Base-by-base conservation (phyloP, 2,797 vertebrate genomes). In the Propithecus perrieri region DNA sequence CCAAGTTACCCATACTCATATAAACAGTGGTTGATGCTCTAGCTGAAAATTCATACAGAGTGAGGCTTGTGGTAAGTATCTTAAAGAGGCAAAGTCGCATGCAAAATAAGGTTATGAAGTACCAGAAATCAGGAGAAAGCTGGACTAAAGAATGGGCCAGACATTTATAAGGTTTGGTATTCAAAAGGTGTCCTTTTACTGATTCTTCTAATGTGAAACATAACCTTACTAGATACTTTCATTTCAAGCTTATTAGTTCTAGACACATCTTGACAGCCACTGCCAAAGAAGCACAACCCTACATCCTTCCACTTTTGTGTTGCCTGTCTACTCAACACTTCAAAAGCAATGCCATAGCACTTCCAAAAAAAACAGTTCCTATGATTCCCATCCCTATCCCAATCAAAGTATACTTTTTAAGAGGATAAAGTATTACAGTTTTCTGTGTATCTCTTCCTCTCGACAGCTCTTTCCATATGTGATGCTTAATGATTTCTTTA, bases 21-120 rank as follows among this genome's bases (percentile, higher is more conserved):
- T 3, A 48, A 26, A 78, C 3, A 79, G 6, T 30, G 35, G 38
- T 22, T 71, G 63, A 84, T 72, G 41, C 57, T 79, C 57, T 48
- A 72, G 55, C 57, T 84, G 50, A 88, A 81, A 94, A 74, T 17
- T 43, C 13, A 50, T 78, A 48, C 2, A 81, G 75, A 90, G 24
- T 84, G 53, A 75, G 50, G 53, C 13, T 38, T 89, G 43, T 43
- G 65, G 41, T 89, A n/a, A 74, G 13, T 26, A 85, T 75, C 17
- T 79, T 53, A 48, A 43, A 95, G 63, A 48, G 8, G 2, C n/a
- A 46, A 76, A 53, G 35, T 75, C 30, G 7, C 33, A 89, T 61
- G 59, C 20, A 88, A 93, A 91, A 84, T 79, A 80, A 89, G 75
- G 35, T 85, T 63, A 74, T 85, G 2, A 85, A 33, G 78, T 89